Base-by-base conservation (phyloP, 2,797 vertebrate species). In the Setipinna tenuifilis region DNA sequence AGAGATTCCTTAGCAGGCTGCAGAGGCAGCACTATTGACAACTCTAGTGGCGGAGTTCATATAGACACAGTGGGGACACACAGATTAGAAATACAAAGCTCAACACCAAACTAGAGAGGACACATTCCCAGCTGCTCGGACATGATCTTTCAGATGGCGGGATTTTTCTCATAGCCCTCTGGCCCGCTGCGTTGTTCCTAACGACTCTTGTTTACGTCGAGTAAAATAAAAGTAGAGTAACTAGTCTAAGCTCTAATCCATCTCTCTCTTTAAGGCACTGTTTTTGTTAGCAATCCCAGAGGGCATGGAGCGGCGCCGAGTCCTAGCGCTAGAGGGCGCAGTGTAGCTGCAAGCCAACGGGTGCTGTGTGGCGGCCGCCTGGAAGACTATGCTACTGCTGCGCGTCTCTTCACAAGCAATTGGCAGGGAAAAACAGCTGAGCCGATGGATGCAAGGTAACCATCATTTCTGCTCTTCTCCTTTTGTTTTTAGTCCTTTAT, bases 31-130 rank as follows among this genome's bases (percentile, higher is more conserved):
- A 6, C 35, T 35, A 16, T 75, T 75, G 68, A 75, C 68, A 75
- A 17, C 14, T 16, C 68, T 17, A 35, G 25, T 35, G 17, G 28
- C 19, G 28, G 68, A 75, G 35, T 75, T 17, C 31, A 75, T 41
- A 75, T 6, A 19, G 28, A 75, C 28, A 19, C 68, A 75, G 68
- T 28, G 31, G 65, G 68, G 16, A 14, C 31, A 17, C 12, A 35
- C 4, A 75, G 31, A 75, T 75, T 75, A 75, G 35, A 65, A 75
- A 75, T 75, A 14, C 68, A 75, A 75, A 75, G 68, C 68, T 41
- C 28, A 75, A 75, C 1, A 14, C 23, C 68, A 75, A 35, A 75
- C 68, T 23, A 75, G 68, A 75, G 14, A 28, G 62, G 62, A 75
- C 68, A 35, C 28, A 17, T 11, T 65, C 62, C 25, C 62, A 65